These are phyloP conservation scores for Carassius gibelio DNA, from an alignment of 2,113 vertebrate species.

Conservation along the genomic window DNA sequence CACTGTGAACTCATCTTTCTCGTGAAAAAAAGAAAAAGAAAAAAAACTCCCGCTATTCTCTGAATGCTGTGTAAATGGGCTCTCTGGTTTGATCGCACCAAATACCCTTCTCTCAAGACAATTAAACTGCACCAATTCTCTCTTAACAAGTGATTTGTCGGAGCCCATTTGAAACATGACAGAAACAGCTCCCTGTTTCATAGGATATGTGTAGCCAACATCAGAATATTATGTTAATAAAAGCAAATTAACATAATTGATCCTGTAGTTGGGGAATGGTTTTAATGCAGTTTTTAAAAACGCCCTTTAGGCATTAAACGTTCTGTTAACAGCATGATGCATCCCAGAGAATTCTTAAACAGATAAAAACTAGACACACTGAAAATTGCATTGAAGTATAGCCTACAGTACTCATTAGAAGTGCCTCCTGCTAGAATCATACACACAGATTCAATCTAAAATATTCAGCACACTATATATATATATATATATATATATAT, in stretches of 20 bases:
- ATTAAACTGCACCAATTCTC: conserved; percentile 13
- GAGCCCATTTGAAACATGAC: conserved; percentile 15
- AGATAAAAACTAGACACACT: neutral
- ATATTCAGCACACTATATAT: neutral
- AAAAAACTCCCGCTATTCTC: neutral
- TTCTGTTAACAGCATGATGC: conserved; percentile 8
- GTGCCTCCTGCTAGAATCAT: neutral
- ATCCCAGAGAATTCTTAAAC: conserved; percentile 11
- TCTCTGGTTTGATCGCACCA: conserved; percentile 8
- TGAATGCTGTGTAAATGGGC: conserved; percentile 31
- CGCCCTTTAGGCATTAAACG: conserved; percentile 12
- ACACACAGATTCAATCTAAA: neutral
- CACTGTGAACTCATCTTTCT: conserved; percentile 19
- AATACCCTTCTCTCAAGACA: conserved; percentile 24
- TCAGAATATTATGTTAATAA: too few species aligned
- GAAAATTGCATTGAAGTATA: neutral
- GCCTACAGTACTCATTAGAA: neutral
- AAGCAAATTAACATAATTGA: conserved; percentile 16
- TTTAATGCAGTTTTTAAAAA: conserved; percentile 31
- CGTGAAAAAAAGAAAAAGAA: neutral
- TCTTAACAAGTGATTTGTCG: conserved; percentile 24
- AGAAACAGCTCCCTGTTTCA: conserved; percentile 34
- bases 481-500: too few species aligned
- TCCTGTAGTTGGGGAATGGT: neutral
- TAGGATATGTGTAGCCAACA: neutral